Percentiles rank a stretch among this genome's conserved stretches.
phyloP scores from a whole-genome alignment of 2,797 vertebrate species.

The Synanceia verrucosa region DNA sequence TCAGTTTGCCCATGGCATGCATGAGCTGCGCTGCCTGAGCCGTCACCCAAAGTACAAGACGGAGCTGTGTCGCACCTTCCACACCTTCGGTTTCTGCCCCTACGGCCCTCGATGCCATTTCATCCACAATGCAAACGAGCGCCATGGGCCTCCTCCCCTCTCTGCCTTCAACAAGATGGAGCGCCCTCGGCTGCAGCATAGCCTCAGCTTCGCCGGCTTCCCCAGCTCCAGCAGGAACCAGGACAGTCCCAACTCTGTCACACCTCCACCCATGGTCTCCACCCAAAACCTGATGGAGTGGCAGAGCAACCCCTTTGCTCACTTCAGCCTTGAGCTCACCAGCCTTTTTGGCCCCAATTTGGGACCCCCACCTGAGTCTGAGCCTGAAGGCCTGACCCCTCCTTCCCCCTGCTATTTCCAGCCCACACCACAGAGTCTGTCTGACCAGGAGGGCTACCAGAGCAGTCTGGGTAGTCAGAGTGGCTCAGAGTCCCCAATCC shows the following conservation, averaged over 20 bases:
- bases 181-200: conserved; percentile 89
- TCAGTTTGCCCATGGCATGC: conserved; percentile 86
- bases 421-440: conserved; percentile 85
- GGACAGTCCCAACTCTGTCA: conserved; percentile 88
- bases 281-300: conserved; percentile 83
- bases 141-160: conserved; percentile 77
- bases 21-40: conserved; percentile 85
- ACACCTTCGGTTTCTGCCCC: conserved; percentile 87
- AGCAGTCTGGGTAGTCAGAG: conserved; percentile 90
- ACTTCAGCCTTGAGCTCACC: conserved; percentile 87
- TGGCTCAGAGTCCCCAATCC: conserved; percentile 88
- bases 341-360: conserved; percentile 84
- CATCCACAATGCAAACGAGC: conserved; percentile 88
- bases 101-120: conserved; percentile 88
- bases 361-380: conserved; percentile 59
- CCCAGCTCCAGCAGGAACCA: conserved; percentile 82
- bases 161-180: conserved; percentile 73
- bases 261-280: conserved; percentile 85
- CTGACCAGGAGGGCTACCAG: conserved; percentile 90
- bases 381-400: conserved; percentile 26
- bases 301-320: conserved; percentile 85
- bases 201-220: conserved; percentile 91
- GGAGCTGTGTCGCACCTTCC: conserved; percentile 88
- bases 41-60: conserved; percentile 90
- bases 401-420: conserved; percentile 83